Conservation (phyloP, 2,797 vertebrate genomes). For the Liasis olivaceus region DNA sequence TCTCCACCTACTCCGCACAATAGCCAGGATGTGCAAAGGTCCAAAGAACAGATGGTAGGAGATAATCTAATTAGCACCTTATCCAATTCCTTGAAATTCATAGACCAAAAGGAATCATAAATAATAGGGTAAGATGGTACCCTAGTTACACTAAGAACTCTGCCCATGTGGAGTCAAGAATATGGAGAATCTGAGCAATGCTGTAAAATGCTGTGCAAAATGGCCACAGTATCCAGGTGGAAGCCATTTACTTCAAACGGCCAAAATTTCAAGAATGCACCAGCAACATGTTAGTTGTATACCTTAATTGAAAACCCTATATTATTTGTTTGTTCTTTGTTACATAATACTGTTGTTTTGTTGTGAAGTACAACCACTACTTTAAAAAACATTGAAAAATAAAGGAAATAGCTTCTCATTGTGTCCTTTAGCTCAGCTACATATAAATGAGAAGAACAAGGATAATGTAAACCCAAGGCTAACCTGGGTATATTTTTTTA, state of each 20-base stretch:
- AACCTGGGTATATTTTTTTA: background rate
- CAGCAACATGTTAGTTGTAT: background rate
- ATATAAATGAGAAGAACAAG: background rate
- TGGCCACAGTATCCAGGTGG: background rate
- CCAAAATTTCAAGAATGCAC: background rate
- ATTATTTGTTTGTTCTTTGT: background rate
- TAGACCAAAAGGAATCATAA: background rate
- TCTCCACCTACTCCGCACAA: background rate
- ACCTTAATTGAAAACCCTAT: background rate
- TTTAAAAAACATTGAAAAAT: background rate
- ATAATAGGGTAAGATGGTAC: background rate
- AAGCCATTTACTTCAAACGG: background rate
- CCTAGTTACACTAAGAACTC: background rate
- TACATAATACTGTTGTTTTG: background rate
- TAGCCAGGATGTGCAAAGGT: background rate
- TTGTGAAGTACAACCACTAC: background rate
- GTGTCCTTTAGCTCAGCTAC: background rate
- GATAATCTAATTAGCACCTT: background rate
- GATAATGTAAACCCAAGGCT: background rate
- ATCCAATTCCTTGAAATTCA: background rate
- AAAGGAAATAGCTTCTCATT: background rate
- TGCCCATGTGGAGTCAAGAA: background rate
- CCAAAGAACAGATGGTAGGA: background rate
- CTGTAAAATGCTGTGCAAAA: background rate
- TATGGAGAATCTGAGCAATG: background rate